Conservation (phyloP, 2,113 vertebrate species). For the Phaethon lepturus region DNA sequence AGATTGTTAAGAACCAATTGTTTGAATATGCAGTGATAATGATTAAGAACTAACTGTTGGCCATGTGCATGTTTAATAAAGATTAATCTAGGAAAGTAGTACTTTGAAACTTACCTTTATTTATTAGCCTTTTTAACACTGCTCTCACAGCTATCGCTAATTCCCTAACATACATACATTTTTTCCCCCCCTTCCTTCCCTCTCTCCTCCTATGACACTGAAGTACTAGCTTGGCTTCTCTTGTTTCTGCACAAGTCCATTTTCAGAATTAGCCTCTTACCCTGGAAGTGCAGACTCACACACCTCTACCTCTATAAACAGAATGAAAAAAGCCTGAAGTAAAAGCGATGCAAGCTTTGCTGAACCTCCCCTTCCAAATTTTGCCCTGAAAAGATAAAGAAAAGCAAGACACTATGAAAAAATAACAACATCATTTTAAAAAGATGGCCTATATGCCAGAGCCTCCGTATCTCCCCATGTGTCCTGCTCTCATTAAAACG, state of each 20-base stretch:
- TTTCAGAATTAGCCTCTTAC: neutral
- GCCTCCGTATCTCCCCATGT: neutral
- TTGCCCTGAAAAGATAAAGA: neutral
- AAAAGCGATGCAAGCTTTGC: neutral
- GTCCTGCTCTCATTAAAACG: neutral
- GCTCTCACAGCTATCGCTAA: neutral
- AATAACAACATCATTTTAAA: neutral
- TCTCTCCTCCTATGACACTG: neutral
- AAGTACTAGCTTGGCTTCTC: neutral
- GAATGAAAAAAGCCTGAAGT: neutral
- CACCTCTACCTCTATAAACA: neutral
- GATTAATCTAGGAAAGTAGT: neutral
- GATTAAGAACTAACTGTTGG: neutral
- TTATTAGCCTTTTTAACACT: neutral
- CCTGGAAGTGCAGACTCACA: neutral
- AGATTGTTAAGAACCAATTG: neutral
- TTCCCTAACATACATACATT: neutral
- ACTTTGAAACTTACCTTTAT: neutral
- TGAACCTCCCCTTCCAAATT: neutral
- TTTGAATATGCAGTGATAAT: neutral
- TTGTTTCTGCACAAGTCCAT: neutral
- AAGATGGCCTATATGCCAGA: neutral
- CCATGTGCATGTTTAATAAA: neutral
- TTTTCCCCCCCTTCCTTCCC: accelerated
- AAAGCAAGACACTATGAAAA: neutral